A percentile compares a stretch with the other conserved stretches of the same genome.
Evolutionary conservation across 2,113 vertebrate genomes (phyloP).

Genomic region (Bos indicus): DNA sequence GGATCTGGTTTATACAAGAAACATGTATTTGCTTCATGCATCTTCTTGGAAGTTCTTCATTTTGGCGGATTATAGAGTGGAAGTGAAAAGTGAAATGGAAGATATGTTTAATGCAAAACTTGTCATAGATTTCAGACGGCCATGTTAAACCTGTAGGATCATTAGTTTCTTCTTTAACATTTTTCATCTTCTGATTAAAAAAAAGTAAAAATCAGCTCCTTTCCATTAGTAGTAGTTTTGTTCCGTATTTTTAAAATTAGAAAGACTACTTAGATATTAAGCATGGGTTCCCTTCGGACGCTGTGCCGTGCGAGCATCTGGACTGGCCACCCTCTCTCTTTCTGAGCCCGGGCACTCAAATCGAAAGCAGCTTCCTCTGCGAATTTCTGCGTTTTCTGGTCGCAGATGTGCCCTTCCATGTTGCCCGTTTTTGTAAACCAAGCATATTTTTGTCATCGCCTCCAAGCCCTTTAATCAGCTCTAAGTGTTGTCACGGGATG

Average conservation of each 20-base stretch:
- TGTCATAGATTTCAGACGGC: not conserved
- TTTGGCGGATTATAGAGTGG: not conserved
- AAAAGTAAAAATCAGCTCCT: not conserved
- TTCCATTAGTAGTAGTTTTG: not conserved
- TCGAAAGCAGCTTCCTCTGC: constrained; percentile 59
- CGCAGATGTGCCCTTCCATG: constrained; percentile 51
- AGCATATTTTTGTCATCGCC: constrained; percentile 64
- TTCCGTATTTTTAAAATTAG: not conserved
- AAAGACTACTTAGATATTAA: not conserved
- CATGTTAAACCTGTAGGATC: not conserved
- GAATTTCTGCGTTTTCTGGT: constrained; percentile 16
- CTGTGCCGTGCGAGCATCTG: not conserved
- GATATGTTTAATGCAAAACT: fast-evolving
- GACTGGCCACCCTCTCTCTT: not conserved
- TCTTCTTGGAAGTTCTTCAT: not conserved
- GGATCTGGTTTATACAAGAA: not conserved
- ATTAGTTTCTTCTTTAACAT: not conserved
- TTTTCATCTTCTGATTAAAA: not conserved
- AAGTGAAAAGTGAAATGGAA: not conserved
- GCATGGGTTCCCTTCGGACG: not conserved
- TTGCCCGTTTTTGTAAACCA: constrained; percentile 27
- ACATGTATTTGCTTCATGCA: not conserved
- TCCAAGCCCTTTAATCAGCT: constrained; percentile 49
- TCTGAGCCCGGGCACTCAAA: constrained; percentile 33
- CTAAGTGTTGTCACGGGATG: not conserved